These are phyloP conservation scores for Phoxinus phoxinus DNA, from an alignment of 2,113 vertebrate genomes.

Conservation along the genomic window DNA sequence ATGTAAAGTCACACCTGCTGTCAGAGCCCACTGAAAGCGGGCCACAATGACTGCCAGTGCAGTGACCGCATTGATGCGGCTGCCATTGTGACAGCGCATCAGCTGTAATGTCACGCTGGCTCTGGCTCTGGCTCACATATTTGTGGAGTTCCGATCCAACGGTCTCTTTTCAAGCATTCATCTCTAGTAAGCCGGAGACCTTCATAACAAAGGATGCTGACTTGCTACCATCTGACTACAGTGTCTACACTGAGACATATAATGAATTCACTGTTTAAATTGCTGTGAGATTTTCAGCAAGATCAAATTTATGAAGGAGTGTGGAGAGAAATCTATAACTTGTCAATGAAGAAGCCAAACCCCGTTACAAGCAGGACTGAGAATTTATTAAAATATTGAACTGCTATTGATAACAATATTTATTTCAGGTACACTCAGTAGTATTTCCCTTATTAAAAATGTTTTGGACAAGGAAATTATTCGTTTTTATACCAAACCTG, in stretches of 20 bases:
- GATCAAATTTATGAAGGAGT: neutral
- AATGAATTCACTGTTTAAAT: conserved; percentile 19
- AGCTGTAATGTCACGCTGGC: conserved; percentile 35
- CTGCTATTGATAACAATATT: neutral
- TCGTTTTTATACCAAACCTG: no score
- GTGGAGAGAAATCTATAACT: neutral
- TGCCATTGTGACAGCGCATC: conserved; percentile 57
- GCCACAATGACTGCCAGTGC: conserved; percentile 33
- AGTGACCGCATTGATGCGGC: conserved; percentile 46
- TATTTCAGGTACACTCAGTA: neutral
- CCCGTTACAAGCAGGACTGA: neutral
- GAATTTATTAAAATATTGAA: neutral
- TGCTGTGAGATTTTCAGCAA: conserved; percentile 11
- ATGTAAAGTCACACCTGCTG: conserved; percentile 58
- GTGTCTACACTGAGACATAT: neutral
- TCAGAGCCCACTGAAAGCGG: conserved; percentile 27
- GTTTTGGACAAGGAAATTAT: no score
- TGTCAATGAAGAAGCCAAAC: neutral
- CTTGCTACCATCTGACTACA: neutral
- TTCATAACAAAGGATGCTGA: conserved; percentile 29
- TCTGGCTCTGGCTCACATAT: conserved; percentile 16
- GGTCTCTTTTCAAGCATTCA: conserved; percentile 3
- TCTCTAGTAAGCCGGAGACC: conserved; percentile 24
- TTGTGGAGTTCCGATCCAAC: conserved; percentile 22
- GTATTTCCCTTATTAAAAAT: neutral